Percentiles rank a stretch among this genome's conserved stretches.
phyloP scores from a whole-genome alignment of 2,113 vertebrate species.

The Hiodon alosoides region DNA sequence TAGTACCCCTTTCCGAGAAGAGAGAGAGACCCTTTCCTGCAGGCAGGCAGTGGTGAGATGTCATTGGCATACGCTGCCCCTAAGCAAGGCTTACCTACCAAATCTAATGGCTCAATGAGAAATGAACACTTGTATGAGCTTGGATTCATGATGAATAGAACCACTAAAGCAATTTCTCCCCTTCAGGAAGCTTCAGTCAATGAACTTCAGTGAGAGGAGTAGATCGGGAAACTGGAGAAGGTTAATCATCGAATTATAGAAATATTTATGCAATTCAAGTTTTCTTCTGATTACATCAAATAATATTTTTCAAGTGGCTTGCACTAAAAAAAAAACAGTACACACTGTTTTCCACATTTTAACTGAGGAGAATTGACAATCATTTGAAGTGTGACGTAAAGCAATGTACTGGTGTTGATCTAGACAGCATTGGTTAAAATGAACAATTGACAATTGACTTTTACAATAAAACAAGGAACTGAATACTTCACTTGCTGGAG shows the following conservation, averaged over 20 bases:
- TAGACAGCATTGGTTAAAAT: too few species aligned
- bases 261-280: too few species aligned
- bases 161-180: background rate
- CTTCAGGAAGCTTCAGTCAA: background rate
- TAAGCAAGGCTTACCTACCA: background rate
- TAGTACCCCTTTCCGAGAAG: background rate
- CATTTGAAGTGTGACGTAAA: too few species aligned
- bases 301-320: background rate
- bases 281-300: background rate
- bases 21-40: background rate
- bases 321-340: background rate
- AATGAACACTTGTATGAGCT: background rate
- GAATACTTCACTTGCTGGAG: too few species aligned
- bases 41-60: background rate
- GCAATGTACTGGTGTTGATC: too few species aligned
- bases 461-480: too few species aligned
- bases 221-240: too few species aligned
- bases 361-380: too few species aligned
- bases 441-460: too few species aligned
- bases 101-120: background rate
- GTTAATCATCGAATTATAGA: too few species aligned
- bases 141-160: background rate
- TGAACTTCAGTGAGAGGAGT: too few species aligned
- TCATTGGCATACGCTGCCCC: background rate
- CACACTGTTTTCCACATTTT: background rate